Evolutionary conservation across 2,888 invertebrate genomes (phyloP).

Genomic region (Melieria crassipennis): DNA sequence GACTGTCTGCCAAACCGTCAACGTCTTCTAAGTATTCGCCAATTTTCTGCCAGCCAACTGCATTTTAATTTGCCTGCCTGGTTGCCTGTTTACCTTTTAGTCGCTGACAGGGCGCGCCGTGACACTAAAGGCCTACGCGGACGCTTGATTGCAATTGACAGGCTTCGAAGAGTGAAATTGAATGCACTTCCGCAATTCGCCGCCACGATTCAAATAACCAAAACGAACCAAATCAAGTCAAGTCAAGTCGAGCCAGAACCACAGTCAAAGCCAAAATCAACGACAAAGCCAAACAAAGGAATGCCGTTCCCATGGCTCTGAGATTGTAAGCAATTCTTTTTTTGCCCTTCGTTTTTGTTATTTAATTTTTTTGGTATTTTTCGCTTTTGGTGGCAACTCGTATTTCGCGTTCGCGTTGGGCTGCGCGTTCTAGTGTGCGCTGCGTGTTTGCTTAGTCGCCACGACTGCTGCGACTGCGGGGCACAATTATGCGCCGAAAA

Average conservation of each 20-base stretch:
- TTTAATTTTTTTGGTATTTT: background rate
- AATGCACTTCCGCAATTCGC: conserved; percentile 29
- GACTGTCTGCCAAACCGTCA: too few species aligned
- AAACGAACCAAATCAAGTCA: conserved; percentile 2
- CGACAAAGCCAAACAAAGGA: conserved; percentile 1
- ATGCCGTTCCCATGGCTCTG: conserved; percentile 4
- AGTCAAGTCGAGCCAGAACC: too few species aligned
- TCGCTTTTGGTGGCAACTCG: background rate
- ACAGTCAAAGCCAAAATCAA: too few species aligned
- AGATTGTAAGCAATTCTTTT: background rate
- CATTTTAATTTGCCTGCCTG: background rate
- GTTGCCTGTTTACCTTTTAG: too few species aligned
- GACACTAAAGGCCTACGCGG: conserved; percentile 7
- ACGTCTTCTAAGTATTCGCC: too few species aligned
- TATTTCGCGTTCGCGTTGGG: background rate
- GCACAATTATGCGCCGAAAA: conserved; percentile 46
- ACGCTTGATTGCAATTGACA: conserved; percentile 28
- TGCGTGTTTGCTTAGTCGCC: conserved; percentile 24
- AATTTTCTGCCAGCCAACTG: background rate
- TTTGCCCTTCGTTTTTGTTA: background rate
- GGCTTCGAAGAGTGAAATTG: conserved; percentile 21
- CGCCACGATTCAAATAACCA: conserved; percentile 13
- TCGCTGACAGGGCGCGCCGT: too few species aligned
- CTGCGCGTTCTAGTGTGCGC: background rate
- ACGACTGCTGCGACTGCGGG: conserved; percentile 39